Conservation (phyloP, 2,797 vertebrate species). For the Clarias pachynema region DNA sequence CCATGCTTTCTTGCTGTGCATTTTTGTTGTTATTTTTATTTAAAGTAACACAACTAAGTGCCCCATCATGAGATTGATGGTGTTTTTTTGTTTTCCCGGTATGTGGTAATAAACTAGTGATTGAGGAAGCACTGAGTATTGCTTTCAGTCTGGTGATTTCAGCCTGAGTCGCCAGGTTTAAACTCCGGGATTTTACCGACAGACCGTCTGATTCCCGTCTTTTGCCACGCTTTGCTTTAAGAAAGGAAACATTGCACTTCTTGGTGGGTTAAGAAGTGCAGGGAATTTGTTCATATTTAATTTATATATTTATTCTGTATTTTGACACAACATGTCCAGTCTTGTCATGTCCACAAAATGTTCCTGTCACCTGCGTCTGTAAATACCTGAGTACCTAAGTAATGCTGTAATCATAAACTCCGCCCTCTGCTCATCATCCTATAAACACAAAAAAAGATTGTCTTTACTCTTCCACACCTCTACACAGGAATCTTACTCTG, state of each 20-base stretch:
- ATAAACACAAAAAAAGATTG: background rate
- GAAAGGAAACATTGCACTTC: too few species aligned
- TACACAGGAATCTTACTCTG: background rate
- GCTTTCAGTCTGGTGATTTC: background rate
- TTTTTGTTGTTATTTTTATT: background rate
- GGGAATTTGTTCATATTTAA: too few species aligned
- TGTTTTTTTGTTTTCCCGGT: background rate
- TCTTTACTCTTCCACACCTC: background rate
- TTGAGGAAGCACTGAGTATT: background rate
- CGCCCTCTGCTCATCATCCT: background rate
- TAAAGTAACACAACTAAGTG: background rate
- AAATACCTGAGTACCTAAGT: background rate
- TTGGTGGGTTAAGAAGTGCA: too few species aligned
- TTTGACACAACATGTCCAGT: too few species aligned
- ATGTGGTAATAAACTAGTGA: background rate
- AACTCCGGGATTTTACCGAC: too few species aligned
- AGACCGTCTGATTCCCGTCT: background rate
- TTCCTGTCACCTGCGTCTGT: background rate
- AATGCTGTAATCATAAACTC: background rate
- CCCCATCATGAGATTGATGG: background rate
- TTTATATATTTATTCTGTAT: too few species aligned
- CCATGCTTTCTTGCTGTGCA: too few species aligned
- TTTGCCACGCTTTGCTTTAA: background rate
- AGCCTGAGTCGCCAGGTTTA: background rate
- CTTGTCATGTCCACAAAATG: too few species aligned